A percentile compares a stretch with the other conserved stretches of the same genome.
These are phyloP conservation scores for Perca schrenkii DNA, from an alignment of 2,113 vertebrate genomes.

Conservation along the genomic window DNA sequence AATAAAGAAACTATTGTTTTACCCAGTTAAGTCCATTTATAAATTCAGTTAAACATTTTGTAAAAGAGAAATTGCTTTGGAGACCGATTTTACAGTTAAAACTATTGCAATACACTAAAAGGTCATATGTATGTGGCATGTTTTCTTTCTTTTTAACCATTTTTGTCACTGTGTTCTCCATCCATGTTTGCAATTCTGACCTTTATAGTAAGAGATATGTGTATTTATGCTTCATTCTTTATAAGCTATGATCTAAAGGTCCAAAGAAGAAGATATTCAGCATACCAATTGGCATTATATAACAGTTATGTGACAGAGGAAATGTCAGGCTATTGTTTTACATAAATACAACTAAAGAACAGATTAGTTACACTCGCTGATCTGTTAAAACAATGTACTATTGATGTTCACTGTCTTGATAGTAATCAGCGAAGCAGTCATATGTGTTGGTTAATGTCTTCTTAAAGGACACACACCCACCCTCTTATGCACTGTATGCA, in stretches of 20 bases:
- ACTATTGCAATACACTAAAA: background rate
- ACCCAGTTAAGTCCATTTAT: background rate
- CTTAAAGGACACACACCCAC: background rate
- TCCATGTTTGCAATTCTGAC: background rate
- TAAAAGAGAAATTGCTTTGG: background rate
- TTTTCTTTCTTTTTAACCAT: background rate
- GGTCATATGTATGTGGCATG: background rate
- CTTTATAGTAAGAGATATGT: background rate
- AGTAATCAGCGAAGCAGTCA: conserved; percentile 19
- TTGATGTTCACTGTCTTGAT: conserved; percentile 36
- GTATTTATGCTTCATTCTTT: background rate
- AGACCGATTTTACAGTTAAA: background rate
- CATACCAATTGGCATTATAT: background rate
- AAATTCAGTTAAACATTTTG: background rate
- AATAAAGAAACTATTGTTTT: background rate
- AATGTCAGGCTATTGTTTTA: background rate
- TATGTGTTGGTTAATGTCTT: conserved; percentile 20
- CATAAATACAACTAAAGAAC: background rate
- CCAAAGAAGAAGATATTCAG: background rate
- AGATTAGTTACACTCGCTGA: conserved; percentile 7
- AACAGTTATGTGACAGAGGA: background rate
- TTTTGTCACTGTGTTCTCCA: background rate
- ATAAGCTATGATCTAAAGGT: background rate
- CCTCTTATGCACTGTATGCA: background rate
- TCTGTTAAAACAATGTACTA: background rate